Percentiles rank a stretch among this genome's conserved stretches.
phyloP scores from a whole-genome alignment of 1,140 invertebrate species.

The Agrilus planipennis region DNA sequence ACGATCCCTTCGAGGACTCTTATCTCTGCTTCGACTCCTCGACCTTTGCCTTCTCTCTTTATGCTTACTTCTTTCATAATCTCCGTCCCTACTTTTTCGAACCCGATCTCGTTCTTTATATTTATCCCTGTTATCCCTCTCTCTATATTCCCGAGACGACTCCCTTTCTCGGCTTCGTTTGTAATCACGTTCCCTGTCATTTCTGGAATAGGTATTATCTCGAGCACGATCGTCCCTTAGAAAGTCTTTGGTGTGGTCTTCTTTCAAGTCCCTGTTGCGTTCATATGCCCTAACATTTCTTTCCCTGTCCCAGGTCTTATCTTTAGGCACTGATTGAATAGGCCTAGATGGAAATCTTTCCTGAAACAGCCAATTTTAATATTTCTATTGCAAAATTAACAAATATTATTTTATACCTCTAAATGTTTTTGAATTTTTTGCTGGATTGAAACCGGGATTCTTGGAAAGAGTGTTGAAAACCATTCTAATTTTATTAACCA shows the following conservation, averaged over 20 bases:
- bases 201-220: slow-evolving; percentile 8
- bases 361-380: slow-evolving; percentile 8
- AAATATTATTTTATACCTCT: slow-evolving; percentile 34
- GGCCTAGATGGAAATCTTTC: slow-evolving; percentile 25
- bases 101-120: slow-evolving; percentile 12
- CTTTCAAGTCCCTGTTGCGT: slow-evolving; percentile 24
- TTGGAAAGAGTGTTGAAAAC: slow-evolving; percentile 96
- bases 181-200: slow-evolving; percentile 11
- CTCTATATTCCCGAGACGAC: too few species aligned
- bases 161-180: slow-evolving; percentile 3
- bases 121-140: slow-evolving; percentile 11
- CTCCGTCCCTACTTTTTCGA: slow-evolving; percentile 11
- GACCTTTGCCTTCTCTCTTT: slow-evolving; percentile 13
- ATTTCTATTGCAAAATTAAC: neutral
- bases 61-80: slow-evolving; percentile 12
- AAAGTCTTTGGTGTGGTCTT: slow-evolving; percentile 29
- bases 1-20: slow-evolving; percentile 11
- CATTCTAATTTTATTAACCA: slow-evolving; percentile 94
- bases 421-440: slow-evolving; percentile 72
- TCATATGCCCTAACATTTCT: slow-evolving; percentile 28
- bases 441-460: slow-evolving; percentile 99
- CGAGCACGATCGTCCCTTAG: slow-evolving; percentile 19
- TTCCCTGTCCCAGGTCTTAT: slow-evolving; percentile 23
- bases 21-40: slow-evolving; percentile 8
- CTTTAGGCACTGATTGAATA: slow-evolving; percentile 19